These are phyloP conservation scores for Drosophila kanapiae DNA, from an alignment of 1,140 invertebrate genomes.

Conservation along the genomic window DNA sequence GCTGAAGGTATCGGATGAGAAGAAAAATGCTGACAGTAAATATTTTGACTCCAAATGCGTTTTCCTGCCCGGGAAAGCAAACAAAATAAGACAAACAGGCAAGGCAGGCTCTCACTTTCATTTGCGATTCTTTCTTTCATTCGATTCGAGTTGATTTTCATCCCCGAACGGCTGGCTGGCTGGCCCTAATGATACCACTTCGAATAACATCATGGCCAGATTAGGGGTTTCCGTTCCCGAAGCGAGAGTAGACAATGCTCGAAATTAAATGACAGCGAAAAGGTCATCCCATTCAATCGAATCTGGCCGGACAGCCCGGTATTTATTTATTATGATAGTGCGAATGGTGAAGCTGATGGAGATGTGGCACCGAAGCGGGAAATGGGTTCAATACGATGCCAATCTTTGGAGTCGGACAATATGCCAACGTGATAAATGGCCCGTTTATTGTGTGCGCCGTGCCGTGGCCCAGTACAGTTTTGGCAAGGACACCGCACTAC, in stretches of 20 bases:
- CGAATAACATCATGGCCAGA: conserved; percentile 81
- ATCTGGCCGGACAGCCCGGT: conserved; percentile 63
- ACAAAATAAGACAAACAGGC: conserved; percentile 52
- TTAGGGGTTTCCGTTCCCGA: conserved; percentile 85
- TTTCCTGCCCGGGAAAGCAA: conserved; percentile 38
- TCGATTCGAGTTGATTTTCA: conserved; percentile 57
- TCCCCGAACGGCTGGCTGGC: conserved; percentile 35
- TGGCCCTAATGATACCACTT: conserved; percentile 75
- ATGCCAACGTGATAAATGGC: conserved; percentile 85
- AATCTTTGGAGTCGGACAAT: conserved; percentile 84
- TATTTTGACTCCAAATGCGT: conserved; percentile 76
- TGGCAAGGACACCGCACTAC: conserved; percentile 33
- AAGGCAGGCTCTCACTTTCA: conserved; percentile 42
- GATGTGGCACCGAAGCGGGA: conserved; percentile 79
- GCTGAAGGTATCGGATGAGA: conserved; percentile 36
- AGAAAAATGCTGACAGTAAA: conserved; percentile 82
- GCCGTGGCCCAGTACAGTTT: conserved; percentile 53
- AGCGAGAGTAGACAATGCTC: conserved; percentile 77
- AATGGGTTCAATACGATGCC: conserved; percentile 81
- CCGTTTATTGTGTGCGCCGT: conserved; percentile 58
- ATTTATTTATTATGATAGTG: conserved; percentile 84
- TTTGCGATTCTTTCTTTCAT: conserved; percentile 43
- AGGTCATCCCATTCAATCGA: conserved; percentile 81
- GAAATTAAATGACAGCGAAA: conserved; percentile 84
- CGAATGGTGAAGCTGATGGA: conserved; percentile 55